Conservation (phyloP, 2,888 invertebrate species). For the Thymelicus acteon region DNA sequence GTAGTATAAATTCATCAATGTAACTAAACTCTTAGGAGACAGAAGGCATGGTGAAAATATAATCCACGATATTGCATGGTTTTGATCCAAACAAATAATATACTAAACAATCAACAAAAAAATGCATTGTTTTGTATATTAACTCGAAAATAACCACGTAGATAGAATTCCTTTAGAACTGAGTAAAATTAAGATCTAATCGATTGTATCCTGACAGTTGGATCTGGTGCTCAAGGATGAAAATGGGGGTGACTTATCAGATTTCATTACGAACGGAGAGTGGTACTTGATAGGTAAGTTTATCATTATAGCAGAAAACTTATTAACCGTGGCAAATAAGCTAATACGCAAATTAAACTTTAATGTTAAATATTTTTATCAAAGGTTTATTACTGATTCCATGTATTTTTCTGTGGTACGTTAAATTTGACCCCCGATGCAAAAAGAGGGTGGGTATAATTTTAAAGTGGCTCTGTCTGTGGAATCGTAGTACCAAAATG, state of each 20-base stretch:
- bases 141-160: conserved; percentile 16
- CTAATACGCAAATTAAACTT: no score
- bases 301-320: neutral
- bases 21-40: conserved; percentile 32
- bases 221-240: conserved; percentile 98
- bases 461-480: no score
- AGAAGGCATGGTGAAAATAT: conserved; percentile 32
- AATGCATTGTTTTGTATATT: conserved; percentile 25
- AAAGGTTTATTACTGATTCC: no score
- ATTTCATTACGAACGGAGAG: conserved; percentile 99
- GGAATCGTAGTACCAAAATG: no score
- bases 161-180: conserved; percentile 19
- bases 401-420: neutral
- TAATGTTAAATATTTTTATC: no score
- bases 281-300: conserved; percentile 98
- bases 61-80: conserved; percentile 19
- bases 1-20: conserved; percentile 21
- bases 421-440: neutral
- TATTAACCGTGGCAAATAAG: no score
- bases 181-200: conserved; percentile 42
- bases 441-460: no score
- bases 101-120: neutral
- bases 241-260: conserved; percentile 96
- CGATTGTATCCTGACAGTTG: conserved; percentile 86
- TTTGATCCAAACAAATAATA: conserved; percentile 2